Evolutionary conservation across 2,888 invertebrate genomes (phyloP), one percentile per base, ranked within the genome.

Genomic region (Meteorus colon): DNA sequence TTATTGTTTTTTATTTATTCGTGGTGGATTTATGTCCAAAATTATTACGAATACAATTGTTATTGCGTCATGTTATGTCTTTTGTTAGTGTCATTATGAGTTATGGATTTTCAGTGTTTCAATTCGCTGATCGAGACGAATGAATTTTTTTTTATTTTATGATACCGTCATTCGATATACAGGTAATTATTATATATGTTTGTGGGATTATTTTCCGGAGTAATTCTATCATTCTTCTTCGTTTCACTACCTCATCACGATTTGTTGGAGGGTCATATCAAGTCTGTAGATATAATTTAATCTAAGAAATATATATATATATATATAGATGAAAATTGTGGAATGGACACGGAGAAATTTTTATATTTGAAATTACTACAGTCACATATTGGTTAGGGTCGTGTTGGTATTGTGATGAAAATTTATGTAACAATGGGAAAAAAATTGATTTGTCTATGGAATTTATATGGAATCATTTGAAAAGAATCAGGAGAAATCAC

Each of bases 41-140:
- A 65, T 63, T 31, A 71, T 75, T 67, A 75, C 71, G 71, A 75
- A 75, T 75, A 71, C 24, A 73, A 67, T 66, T 55, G 2, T 29
- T 65, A 55, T 75, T 75, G 60, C 75, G 60, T 71, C 59, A 75
- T 66, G 2, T 12, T 12, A 41, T 41, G 12, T 12, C 41, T 41
- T 41, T 41, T 41, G 41, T 62, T 34, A n/a, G 65, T 63, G 48
- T 70, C 67, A 71, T 75, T 71, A 71, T 66, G 12, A 41, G 12
- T 41, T 41, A 41, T 41, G 41, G 41, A 71, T 48, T 73, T 51
- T 62, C 51, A 55, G 29, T 31, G 34, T 34, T 34, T 34, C 63
- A 63, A 63, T 60, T 48, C 48, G 16, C n/a, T 48, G 63, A 29
- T 16, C 12, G 12, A 41, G 12, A 4, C 4, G 1, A 41, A 41